Base-by-base conservation (phyloP, 2,113 vertebrate genomes). In the Apistogramma diplotaenia region DNA sequence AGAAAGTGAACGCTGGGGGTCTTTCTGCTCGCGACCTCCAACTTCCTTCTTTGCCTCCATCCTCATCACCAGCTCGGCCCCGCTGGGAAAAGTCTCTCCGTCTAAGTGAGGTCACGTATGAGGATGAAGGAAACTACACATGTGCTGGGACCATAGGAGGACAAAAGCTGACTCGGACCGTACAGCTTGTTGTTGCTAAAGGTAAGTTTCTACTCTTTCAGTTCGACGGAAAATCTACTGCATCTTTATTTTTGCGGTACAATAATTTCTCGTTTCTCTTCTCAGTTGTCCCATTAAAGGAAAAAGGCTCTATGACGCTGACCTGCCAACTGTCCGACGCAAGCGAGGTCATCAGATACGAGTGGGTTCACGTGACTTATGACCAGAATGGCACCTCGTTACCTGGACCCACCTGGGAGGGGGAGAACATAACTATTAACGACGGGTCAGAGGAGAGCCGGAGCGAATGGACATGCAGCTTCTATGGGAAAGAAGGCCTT, bases 121-220 rank as follows among this genome's bases (percentile, higher is more conserved):
- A 76, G 70, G 92, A 95, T 19, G 83, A 62, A 19, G 95, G 95
- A 10, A 77, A 2, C 9, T 96, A 95, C 86, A 79, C n/a, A 59
- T 96, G 95, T 85, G 87, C 89, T 0, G 95, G 85, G 19, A 49
- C 19, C 0, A 13, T 89, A 0, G 4, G 43, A 8, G 65, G 74
- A 25, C 76, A 51, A 12, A 67, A 3, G 11, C 31, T 95, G 40
- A 62, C 76, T 51, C 87, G 93, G 33, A 71, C 18, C 1, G 74
- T 95, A 81, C 67, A 89, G 83, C 93, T 96, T 0, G 87, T 96
- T 0, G 83, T 91, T 8, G 87, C 94, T 40, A 91, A 87, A 89
- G 87, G 95, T 96, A 53, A 88, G 89, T 18, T 40, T 15, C 1
- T 3, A 3, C 9, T 13, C 4, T 31, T 77, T 79, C 11, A 57